Percentiles rank a stretch among this genome's conserved stretches.
These are phyloP conservation scores for Acronicta alni DNA, from an alignment of 2,888 invertebrate genomes.

Conservation along the genomic window DNA sequence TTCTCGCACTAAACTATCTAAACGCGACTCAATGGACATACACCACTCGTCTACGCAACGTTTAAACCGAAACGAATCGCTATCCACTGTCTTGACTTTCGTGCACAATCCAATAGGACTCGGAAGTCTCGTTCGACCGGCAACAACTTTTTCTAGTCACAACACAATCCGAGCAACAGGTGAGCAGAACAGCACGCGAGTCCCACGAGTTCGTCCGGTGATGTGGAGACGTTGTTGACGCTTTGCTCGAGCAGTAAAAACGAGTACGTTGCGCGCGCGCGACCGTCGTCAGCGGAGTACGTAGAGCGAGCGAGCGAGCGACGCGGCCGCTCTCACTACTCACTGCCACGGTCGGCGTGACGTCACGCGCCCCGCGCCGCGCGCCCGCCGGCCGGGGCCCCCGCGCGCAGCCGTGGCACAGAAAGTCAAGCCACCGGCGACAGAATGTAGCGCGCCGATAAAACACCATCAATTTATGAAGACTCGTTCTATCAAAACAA, in stretches of 20 bases:
- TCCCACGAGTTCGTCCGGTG: slow-evolving; percentile 73
- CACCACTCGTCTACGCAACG: slow-evolving; percentile 78
- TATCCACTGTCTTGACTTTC: slow-evolving; percentile 73
- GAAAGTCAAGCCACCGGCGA: slow-evolving; percentile 85
- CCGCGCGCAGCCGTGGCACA: slow-evolving; percentile 83
- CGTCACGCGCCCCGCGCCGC: slow-evolving; percentile 79
- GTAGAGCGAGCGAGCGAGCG: slow-evolving; percentile 82
- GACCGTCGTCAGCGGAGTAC: slow-evolving; percentile 86
- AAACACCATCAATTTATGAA: slow-evolving; percentile 85
- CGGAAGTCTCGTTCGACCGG: slow-evolving; percentile 53
- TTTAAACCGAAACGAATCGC: slow-evolving; percentile 77
- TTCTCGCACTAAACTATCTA: slow-evolving; percentile 84
- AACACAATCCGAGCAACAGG: slow-evolving; percentile 82
- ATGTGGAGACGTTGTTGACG: slow-evolving; percentile 73
- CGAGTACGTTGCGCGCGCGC: slow-evolving; percentile 84
- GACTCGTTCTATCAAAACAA: slow-evolving; percentile 83
- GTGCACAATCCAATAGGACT: slow-evolving; percentile 71
- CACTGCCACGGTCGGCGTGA: slow-evolving; percentile 89
- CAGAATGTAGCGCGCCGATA: slow-evolving; percentile 85
- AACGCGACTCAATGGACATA: slow-evolving; percentile 79
- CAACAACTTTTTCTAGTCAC: slow-evolving; percentile 71
- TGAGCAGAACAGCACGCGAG: slow-evolving; percentile 75
- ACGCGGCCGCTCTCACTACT: slow-evolving; percentile 85
- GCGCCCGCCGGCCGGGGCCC: slow-evolving; percentile 52
- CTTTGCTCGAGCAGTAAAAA: slow-evolving; percentile 71